Evolutionary conservation across 37 sponge, comb jelly and placozoan genomes (phyloP), one percentile per base, ranked within the genome.

Genomic region (Beroe forskalii): DNA sequence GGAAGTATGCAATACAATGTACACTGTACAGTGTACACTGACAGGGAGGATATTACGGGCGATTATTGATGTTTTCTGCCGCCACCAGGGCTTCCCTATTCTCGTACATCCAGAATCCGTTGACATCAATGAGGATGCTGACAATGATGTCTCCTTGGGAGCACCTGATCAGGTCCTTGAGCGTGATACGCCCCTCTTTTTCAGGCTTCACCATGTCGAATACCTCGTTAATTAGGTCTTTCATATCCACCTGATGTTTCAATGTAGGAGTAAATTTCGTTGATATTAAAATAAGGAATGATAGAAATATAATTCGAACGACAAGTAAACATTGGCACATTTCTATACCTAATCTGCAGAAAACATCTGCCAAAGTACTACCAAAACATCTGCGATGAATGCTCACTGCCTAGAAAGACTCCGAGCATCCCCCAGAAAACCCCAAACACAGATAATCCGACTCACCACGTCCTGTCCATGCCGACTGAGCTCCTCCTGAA

Each of bases 151-250:
- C 99, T 9, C 99, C 99, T 67, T 97, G 99, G 0, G 96, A 96
- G 93, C 99, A 96, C 61, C 27, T 91, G 32, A 94, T 94, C 32
- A 97, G 89, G 60, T 97, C 99, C 55, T 96, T 93, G 8, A 96
- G 93, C 0, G 96, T 95, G 28, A 97, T 97, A 0, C 61, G 40
- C 1, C 86, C 91, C 0, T 95, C 93, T 33, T 94, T 60, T 0
- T 31, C 72, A 27, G 99, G 99, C 61, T 97, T 97, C 23, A 97
- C 94, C 99, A 97, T 97, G 90, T 97, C 99, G 92, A 95, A 97
- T 62, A 97, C 95, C 64, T 97, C 99, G 76, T 97, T 80, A 33
- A 80, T 80, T 30, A 80, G 55, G 20, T 80, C 86, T 23, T 80
- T 80, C 86, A 80, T 80, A 25, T 80, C 86, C 0, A 80, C 94